A percentile compares a stretch with the other conserved stretches of the same genome.
These are phyloP conservation scores for Drosophila repleta DNA, from an alignment of 1,140 invertebrate species.

Conservation along the genomic window DNA sequence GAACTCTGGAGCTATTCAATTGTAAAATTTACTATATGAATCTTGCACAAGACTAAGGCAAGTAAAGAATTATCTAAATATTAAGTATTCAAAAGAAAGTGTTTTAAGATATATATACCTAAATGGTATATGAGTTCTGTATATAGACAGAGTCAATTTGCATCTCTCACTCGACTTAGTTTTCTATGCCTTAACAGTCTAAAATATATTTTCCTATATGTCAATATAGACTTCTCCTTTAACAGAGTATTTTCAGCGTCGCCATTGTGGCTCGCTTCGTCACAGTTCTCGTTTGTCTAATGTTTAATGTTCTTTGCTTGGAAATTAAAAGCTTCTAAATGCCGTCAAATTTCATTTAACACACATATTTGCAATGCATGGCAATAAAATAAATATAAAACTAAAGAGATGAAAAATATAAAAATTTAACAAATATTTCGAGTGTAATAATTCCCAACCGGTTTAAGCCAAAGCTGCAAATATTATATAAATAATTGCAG, in stretches of 20 bases:
- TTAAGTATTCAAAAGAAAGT: no score
- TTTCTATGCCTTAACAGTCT: no score
- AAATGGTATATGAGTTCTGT: no score
- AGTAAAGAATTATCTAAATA: no score
- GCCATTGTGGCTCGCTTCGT: background rate
- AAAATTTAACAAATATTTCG: background rate
- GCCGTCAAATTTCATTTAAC: conserved; percentile 33
- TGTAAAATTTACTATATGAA: no score
- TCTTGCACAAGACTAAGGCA: no score
- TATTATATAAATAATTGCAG: background rate
- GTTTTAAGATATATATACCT: no score
- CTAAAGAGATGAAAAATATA: background rate
- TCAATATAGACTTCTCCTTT: no score
- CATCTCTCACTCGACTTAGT: no score
- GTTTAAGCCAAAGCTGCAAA: conserved; percentile 12
- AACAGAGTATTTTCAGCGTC: conserved; percentile 9
- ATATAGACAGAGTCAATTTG: no score
- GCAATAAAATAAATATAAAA: background rate
- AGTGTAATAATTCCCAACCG: conserved; percentile 33
- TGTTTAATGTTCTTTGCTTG: conserved; percentile 12
- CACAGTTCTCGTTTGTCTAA: conserved; percentile 19
- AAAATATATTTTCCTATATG: no score
- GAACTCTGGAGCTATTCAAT: no score
- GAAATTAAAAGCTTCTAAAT: conserved; percentile 50
- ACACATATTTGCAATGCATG: conserved; percentile 12